A percentile compares a stretch with the other conserved stretches of the same genome.
Conservation (phyloP, 2,888 invertebrate species). For the Synergus gifuensis region DNA sequence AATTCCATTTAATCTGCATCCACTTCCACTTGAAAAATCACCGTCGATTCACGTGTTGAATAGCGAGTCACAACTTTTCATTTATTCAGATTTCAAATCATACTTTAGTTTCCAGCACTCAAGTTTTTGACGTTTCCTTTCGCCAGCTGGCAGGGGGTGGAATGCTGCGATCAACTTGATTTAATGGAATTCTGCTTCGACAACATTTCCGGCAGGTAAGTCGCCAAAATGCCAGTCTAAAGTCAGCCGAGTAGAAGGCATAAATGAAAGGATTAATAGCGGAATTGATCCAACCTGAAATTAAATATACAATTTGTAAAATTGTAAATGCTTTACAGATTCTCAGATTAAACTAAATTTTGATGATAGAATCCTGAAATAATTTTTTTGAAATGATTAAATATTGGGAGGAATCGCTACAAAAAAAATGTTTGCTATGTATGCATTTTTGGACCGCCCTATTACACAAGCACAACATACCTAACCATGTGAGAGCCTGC, state of each 20-base stretch:
- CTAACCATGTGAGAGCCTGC: slow-evolving; percentile 91
- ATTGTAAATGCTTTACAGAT: neutral
- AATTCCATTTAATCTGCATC: neutral
- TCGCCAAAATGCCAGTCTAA: slow-evolving; percentile 91
- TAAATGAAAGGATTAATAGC: slow-evolving; percentile 95
- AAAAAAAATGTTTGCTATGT: no score
- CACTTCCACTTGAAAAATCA: slow-evolving; percentile 5
- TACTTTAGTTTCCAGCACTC: slow-evolving; percentile 24
- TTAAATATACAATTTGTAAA: neutral
- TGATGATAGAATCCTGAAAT: no score
- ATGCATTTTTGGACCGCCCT: no score
- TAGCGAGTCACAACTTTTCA: slow-evolving; percentile 3
- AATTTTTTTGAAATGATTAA: no score
- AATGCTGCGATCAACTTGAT: slow-evolving; percentile 69
- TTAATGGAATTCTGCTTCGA: slow-evolving; percentile 72
- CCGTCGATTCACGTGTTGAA: neutral
- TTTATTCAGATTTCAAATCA: slow-evolving; percentile 24
- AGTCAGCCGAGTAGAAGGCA: slow-evolving; percentile 93
- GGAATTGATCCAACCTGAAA: slow-evolving; percentile 89
- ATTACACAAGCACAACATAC: slow-evolving; percentile 62
- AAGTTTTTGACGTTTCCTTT: slow-evolving; percentile 40
- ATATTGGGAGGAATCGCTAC: no score
- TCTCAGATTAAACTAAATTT: no score
- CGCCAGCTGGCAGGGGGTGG: slow-evolving; percentile 32
- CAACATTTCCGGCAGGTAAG: slow-evolving; percentile 86